Conservation (phyloP, 1,140 invertebrate genomes). For the Seison nebaliae region DNA sequence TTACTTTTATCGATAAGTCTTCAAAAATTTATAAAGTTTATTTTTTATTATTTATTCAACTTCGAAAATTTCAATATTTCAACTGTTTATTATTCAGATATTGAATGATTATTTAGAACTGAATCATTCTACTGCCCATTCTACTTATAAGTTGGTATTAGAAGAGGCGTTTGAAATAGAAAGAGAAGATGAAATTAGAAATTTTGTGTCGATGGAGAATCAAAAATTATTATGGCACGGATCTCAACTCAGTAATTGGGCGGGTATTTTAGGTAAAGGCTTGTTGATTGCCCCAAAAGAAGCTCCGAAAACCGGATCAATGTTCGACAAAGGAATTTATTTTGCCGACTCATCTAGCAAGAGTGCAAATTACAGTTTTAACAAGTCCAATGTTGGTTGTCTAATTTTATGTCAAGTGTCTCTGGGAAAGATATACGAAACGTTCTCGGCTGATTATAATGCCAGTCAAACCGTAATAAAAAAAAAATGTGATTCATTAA, state of each 20-base stretch:
- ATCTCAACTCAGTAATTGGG: conserved; percentile 68
- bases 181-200: conserved; percentile 18
- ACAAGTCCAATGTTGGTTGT: conserved; percentile 28
- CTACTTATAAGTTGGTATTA: conserved; percentile 22
- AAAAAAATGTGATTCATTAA: too few species aligned
- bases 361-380: conserved; percentile 81
- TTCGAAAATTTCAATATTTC: too few species aligned
- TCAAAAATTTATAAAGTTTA: neutral
- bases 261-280: conserved; percentile 82
- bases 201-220: conserved; percentile 21
- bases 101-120: conserved; percentile 19
- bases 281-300: conserved; percentile 77
- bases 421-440: conserved; percentile 20
- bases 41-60: too few species aligned
- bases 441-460: conserved; percentile 20
- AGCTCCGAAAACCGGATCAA: conserved; percentile 71
- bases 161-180: conserved; percentile 20
- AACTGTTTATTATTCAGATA: too few species aligned
- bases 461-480: conserved; percentile 19
- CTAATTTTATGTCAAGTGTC: conserved; percentile 17
- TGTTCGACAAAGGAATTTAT: conserved; percentile 70
- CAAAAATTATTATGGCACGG: conserved; percentile 40
- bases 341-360: conserved; percentile 97
- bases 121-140: conserved; percentile 24
- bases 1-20: conserved; percentile 13